Evolutionary conservation across 1,140 invertebrate species (phyloP).

Genomic region (Bilobella aurantiaca): DNA sequence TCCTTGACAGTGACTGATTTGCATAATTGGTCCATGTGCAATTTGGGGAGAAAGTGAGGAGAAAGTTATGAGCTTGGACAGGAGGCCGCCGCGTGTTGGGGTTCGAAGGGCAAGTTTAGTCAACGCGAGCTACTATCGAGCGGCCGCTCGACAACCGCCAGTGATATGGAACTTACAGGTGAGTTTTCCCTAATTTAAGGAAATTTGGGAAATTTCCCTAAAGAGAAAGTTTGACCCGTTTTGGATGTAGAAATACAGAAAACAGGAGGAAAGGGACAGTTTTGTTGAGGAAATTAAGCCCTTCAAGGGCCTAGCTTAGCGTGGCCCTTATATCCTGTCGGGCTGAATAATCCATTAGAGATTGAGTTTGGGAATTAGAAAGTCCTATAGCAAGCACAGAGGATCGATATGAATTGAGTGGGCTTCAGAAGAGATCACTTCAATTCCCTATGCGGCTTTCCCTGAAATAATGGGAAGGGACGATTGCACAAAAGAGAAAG

Average conservation of each 20-base stretch:
- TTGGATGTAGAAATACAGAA: not conserved
- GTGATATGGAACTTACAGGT: slow-evolving; percentile 33
- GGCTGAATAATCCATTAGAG: not conserved
- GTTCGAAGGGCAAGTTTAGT: slow-evolving; percentile 16
- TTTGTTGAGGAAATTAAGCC: not conserved
- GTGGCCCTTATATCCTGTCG: not conserved
- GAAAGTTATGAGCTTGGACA: slow-evolving; percentile 8
- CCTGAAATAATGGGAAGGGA: too few relatives aligned
- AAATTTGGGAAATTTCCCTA: too few relatives aligned
- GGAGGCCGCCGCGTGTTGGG: slow-evolving; percentile 9
- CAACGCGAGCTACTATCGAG: slow-evolving; percentile 17
- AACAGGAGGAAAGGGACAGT: not conserved
- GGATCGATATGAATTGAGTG: too few relatives aligned
- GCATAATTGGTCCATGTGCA: too few relatives aligned
- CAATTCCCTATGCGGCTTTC: too few relatives aligned
- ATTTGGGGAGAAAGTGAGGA: too few relatives aligned
- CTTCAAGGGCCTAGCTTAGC: not conserved
- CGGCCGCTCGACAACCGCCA: slow-evolving; percentile 24
- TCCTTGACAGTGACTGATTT: too few relatives aligned
- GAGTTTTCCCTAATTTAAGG: not conserved
- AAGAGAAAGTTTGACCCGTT: not conserved
- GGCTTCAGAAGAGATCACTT: too few relatives aligned
- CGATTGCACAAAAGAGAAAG: too few relatives aligned
- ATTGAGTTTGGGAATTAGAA: too few relatives aligned
- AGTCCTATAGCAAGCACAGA: too few relatives aligned